Conservation (phyloP, 2,888 invertebrate species). For the Pandemis heparana region DNA sequence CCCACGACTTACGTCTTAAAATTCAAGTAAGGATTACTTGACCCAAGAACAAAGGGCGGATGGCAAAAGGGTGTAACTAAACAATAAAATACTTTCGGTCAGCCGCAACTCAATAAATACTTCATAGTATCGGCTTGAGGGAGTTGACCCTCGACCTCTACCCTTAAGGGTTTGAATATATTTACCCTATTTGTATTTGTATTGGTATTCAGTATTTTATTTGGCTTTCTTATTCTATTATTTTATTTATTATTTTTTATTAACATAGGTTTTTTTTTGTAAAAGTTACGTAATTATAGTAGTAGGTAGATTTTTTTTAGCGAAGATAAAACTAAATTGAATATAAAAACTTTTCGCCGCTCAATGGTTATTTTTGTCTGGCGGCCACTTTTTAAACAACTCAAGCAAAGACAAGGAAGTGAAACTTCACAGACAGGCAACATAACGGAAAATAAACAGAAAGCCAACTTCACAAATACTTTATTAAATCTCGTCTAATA, state of each 20-base stretch:
- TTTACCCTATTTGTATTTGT: constrained; percentile 35
- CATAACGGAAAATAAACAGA: constrained; percentile 40
- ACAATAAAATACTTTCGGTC: constrained; percentile 83
- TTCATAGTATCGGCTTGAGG: constrained; percentile 83
- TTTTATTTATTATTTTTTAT: too few relatives aligned
- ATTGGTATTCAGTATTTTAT: constrained; percentile 13
- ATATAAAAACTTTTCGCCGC: constrained; percentile 22
- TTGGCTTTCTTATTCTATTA: constrained; percentile 8
- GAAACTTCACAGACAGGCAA: constrained; percentile 42
- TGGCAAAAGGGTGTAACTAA: constrained; percentile 72
- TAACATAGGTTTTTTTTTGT: background rate
- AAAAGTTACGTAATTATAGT: background rate
- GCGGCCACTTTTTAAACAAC: constrained; percentile 39
- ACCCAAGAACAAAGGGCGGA: constrained; percentile 52
- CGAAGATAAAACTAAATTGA: background rate
- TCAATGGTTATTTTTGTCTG: constrained; percentile 38
- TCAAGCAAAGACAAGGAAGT: constrained; percentile 42
- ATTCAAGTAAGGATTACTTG: constrained; percentile 6
- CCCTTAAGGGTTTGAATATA: constrained; percentile 63
- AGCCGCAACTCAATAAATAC: constrained; percentile 85
- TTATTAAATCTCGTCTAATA: constrained; percentile 39
- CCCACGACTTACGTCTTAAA: constrained; percentile 26
- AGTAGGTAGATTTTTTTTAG: too few relatives aligned
- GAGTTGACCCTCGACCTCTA: constrained; percentile 79
- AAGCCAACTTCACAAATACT: constrained; percentile 35